A percentile compares a stretch with the other conserved stretches of the same genome.
These are phyloP conservation scores for Aplysia californica DNA, from an alignment of 1,140 invertebrate genomes.

Conservation along the genomic window DNA sequence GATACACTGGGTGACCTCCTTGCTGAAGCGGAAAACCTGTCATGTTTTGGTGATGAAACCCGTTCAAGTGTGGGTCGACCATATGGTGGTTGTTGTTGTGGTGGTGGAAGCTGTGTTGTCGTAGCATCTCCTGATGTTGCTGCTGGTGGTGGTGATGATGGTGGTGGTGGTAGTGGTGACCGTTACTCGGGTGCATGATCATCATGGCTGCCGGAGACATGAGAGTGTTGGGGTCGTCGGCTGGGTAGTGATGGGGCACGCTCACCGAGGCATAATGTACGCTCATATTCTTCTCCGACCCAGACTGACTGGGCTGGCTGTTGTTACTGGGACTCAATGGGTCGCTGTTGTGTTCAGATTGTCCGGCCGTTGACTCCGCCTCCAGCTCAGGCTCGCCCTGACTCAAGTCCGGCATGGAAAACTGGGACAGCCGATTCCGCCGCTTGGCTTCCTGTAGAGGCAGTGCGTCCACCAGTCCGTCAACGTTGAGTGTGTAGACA, in stretches of 20 bases:
- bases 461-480: conserved; percentile 51
- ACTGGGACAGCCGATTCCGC: conserved; percentile 58
- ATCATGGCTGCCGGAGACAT: conserved; percentile 34
- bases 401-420: conserved; percentile 61
- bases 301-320: conserved; percentile 45
- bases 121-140: neutral
- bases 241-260: conserved; percentile 25
- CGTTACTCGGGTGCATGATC: conserved; percentile 38
- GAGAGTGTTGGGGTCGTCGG: conserved; percentile 17
- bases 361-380: neutral
- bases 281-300: conserved; percentile 57
- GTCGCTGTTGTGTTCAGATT: conserved; percentile 18
- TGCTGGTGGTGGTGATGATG: conserved; percentile 20
- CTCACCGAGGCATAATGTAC: conserved; percentile 45
- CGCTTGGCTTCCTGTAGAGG: conserved; percentile 51
- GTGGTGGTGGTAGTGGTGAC: neutral
- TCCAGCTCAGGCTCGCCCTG: conserved; percentile 10
- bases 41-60: neutral
- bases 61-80: neutral
- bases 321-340: conserved; percentile 30
- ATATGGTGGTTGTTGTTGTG: neutral
- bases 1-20: conserved; percentile 19
- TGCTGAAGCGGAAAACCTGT: neutral
- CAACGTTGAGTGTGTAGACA: conserved; percentile 50
- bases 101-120: neutral